Evolutionary conservation across 2,113 vertebrate genomes (phyloP), one percentile per base, ranked within the genome.

Genomic region (Centropus bengalensis): DNA sequence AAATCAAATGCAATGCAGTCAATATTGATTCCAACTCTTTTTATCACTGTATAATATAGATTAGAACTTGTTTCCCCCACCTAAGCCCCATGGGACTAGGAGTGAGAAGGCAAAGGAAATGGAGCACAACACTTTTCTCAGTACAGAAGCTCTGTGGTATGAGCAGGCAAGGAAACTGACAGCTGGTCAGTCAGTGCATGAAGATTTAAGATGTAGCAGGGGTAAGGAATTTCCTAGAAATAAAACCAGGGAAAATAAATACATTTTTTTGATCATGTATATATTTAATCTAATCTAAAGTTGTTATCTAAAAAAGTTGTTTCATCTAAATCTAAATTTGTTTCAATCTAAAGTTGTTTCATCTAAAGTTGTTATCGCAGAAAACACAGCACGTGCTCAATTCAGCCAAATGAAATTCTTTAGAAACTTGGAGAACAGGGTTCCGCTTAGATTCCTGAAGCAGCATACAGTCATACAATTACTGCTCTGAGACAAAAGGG

Each of bases 351-450:
- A 70, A 91, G 52, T 12, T 63, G 47, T 28, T 45, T 45, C 55
- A 88, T 81, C 42, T n/a, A n/a, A 70, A 91, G 52, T 12, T 63
- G 47, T 28, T 45, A 70, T 45, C 55, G 94, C 51, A 77, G 59
- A 80, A 88, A 94, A 95, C 47, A 67, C 27, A 55, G 67, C 70
- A 96, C 71, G 75, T 95, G 87, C 27, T 81, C 85, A 63, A 28
- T 85, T 94, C 89, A 85, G 51, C 89, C 89, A 95, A 63, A 63
- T 11, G 20, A 26, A 70, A 5, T 40, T 78, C 64, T 88, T 90
- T 3, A 59, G 67, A 74, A 67, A 32, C 75, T 82, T 33, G 20
- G 51, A 51, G 51, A 86, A 63, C 17, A 62, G 22, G 11, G 14
- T 16, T 63, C 33, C 42, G 62, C 15, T 71, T 68, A 70, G 58